Conservation (phyloP, 2,888 invertebrate genomes). For the Apodemia zela region DNA sequence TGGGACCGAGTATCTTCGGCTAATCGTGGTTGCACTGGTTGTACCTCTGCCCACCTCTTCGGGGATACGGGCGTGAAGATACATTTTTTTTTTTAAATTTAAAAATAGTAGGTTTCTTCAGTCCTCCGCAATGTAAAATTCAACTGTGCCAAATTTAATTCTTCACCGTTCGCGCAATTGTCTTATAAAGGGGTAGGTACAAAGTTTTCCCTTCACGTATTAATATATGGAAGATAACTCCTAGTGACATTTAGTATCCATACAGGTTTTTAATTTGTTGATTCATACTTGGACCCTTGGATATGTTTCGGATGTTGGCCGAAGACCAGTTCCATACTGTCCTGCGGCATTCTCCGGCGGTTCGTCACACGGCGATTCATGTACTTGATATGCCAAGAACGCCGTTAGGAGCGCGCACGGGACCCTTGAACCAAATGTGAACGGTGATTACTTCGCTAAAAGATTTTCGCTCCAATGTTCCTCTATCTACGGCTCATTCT, state of each 20-base stretch:
- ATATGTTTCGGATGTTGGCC: constrained; percentile 57
- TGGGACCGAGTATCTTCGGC: no score
- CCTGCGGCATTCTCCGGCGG: constrained; percentile 51
- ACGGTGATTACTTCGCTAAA: not conserved
- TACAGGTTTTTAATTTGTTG: constrained; percentile 2
- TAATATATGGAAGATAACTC: no score
- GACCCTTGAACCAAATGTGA: constrained; percentile 24
- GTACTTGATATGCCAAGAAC: constrained; percentile 57
- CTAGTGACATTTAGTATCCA: not conserved
- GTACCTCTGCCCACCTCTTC: no score
- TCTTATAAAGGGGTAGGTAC: no score
- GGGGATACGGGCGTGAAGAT: no score
- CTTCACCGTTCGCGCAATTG: no score
- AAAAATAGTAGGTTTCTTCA: no score
- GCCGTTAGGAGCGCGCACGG: constrained; percentile 48
- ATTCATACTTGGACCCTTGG: constrained; percentile 30
- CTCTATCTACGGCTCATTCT: not conserved
- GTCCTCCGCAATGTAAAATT: no score
- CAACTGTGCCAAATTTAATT: no score
- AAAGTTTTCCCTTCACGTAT: no score
- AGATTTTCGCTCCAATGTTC: not conserved
- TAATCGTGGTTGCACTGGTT: no score
- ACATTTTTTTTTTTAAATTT: no score
- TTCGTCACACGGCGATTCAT: constrained; percentile 64
- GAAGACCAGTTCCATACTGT: constrained; percentile 53